A percentile compares a stretch with the other conserved stretches of the same genome.
phyloP scores from a whole-genome alignment of 2,888 invertebrate genomes.

The Eurytoma californica region DNA sequence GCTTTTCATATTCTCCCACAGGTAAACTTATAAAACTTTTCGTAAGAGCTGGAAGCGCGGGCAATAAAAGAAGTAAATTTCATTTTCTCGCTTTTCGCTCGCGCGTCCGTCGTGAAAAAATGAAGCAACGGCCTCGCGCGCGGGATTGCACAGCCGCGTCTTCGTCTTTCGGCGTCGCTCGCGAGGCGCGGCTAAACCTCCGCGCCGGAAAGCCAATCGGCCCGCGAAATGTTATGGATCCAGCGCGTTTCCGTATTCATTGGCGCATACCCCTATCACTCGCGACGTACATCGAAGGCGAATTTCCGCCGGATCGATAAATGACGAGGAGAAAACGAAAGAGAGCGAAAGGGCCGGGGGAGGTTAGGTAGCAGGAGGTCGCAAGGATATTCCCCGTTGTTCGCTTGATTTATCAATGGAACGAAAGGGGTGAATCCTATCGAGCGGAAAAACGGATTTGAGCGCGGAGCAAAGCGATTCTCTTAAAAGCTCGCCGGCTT shows the following conservation, averaged over 20 bases:
- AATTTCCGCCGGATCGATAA: slow-evolving; percentile 35
- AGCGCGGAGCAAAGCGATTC: slow-evolving; percentile 44
- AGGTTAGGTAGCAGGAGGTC: not conserved
- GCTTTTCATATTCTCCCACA: slow-evolving; percentile 24
- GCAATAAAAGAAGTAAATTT: slow-evolving; percentile 45
- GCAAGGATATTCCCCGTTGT: slow-evolving; percentile 42
- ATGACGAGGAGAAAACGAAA: slow-evolving; percentile 5
- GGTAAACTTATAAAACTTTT: slow-evolving; percentile 30
- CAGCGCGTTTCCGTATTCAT: slow-evolving; percentile 40
- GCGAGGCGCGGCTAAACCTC: too few relatives aligned
- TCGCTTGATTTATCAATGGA: slow-evolving; percentile 48
- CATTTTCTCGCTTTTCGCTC: slow-evolving; percentile 12
- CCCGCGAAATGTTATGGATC: slow-evolving; percentile 18
- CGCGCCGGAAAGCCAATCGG: slow-evolving; percentile 21
- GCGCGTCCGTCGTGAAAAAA: slow-evolving; percentile 2
- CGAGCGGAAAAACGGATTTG: slow-evolving; percentile 54
- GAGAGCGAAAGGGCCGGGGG: not conserved
- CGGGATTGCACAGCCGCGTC: not conserved
- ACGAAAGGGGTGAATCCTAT: slow-evolving; percentile 32
- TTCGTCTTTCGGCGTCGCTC: not conserved
- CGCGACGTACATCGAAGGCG: not conserved
- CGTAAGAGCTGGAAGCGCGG: not conserved
- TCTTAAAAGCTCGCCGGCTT: slow-evolving; percentile 33
- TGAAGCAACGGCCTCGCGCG: slow-evolving; percentile 6
- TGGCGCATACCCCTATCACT: slow-evolving; percentile 5